Percentiles rank a stretch among this genome's conserved stretches.
Evolutionary conservation across 2,797 vertebrate genomes (phyloP).

Genomic region (Gymnothorax javanicus): DNA sequence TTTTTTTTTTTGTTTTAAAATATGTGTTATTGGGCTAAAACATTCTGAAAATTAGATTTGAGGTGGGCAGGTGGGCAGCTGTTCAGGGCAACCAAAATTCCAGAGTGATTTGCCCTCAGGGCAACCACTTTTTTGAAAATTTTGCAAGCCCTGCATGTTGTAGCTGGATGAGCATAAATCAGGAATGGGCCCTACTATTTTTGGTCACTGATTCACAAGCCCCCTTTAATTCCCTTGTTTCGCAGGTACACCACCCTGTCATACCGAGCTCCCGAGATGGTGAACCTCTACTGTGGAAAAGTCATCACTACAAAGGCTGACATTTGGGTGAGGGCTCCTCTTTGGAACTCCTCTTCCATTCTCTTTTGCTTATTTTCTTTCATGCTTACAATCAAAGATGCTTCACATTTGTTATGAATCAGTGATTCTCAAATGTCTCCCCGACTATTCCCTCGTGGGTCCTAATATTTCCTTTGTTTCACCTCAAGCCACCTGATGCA

Average conservation of each 20-base stretch:
- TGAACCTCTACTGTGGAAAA: constrained; percentile 93
- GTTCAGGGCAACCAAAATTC: no score
- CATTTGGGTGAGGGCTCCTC: constrained; percentile 84
- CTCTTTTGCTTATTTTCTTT: background rate
- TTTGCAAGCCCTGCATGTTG: background rate
- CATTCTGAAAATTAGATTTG: no score
- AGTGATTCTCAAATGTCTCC: no score
- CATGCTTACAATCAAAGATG: background rate
- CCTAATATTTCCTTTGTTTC: no score
- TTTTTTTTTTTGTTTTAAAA: no score
- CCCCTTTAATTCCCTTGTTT: constrained; percentile 33
- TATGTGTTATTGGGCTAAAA: no score
- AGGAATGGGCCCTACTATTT: background rate
- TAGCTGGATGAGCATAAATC: constrained; percentile 12
- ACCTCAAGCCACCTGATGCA: no score
- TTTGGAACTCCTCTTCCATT: background rate
- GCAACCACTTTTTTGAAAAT: no score
- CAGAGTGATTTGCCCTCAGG: no score
- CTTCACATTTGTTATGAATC: background rate
- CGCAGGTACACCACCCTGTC: constrained; percentile 95
- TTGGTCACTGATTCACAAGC: background rate
- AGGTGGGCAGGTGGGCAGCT: no score
- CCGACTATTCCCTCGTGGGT: no score
- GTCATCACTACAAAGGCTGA: constrained; percentile 96
- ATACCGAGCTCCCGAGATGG: constrained; percentile 97